Conservation (phyloP, 2,113 vertebrate species). For the Sphaerodactylus townsendi region DNA sequence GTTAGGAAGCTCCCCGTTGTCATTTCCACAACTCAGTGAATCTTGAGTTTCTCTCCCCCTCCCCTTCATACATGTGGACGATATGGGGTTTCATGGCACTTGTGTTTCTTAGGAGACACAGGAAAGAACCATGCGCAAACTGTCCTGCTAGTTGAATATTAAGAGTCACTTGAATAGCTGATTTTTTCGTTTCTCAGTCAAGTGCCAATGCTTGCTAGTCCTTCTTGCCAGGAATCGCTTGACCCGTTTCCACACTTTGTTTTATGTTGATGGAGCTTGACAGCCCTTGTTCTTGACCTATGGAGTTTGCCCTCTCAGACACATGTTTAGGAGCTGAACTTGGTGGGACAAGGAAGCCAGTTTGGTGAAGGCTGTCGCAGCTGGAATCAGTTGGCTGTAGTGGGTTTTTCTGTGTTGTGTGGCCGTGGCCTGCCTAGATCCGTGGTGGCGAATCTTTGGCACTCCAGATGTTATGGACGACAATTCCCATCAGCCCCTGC, state of each 20-base stretch:
- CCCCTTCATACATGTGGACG: background rate
- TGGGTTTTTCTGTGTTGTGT: too few species aligned
- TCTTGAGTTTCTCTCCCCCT: background rate
- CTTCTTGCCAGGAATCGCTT: too few species aligned
- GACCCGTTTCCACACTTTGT: background rate
- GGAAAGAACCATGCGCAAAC: background rate
- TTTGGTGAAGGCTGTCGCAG: too few species aligned
- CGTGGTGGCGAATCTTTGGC: too few species aligned
- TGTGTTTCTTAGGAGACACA: background rate
- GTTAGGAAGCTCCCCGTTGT: background rate
- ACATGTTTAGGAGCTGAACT: background rate
- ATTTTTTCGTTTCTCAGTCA: background rate
- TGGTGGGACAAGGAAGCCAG: background rate
- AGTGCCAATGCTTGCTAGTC: background rate
- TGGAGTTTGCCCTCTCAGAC: background rate
- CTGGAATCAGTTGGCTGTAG: too few species aligned
- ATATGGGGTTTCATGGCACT: background rate
- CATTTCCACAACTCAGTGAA: background rate
- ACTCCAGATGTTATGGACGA: too few species aligned
- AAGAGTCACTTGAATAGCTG: background rate
- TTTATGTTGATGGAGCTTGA: too few species aligned
- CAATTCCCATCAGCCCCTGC: too few species aligned
- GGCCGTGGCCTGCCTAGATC: too few species aligned
- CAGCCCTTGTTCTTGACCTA: background rate
- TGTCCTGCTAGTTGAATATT: background rate